phyloP scores from a whole-genome alignment of 1,140 invertebrate species.

The Apis cerana region DNA sequence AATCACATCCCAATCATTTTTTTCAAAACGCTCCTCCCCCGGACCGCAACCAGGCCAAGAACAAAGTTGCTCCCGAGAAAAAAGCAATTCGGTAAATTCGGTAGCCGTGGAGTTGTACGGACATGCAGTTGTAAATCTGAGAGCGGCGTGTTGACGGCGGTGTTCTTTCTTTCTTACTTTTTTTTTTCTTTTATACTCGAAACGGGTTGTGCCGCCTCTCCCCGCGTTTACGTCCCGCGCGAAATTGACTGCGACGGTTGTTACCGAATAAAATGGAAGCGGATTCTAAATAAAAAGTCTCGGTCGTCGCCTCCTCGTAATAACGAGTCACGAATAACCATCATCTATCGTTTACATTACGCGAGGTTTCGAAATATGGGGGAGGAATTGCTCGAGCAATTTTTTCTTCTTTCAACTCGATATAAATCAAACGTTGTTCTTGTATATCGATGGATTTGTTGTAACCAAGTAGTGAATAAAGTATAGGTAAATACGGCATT shows the following conservation, averaged over 20 bases:
- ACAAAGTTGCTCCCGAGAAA: conserved; percentile 15
- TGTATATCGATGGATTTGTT: background rate
- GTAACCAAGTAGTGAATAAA: too few species aligned
- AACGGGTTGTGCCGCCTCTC: conserved; percentile 18
- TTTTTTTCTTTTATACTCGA: conserved; percentile 28
- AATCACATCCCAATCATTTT: background rate
- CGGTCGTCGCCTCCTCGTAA: conserved; percentile 12
- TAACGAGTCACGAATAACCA: conserved; percentile 41
- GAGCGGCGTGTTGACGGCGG: conserved; percentile 49
- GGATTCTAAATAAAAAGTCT: conserved; percentile 21
- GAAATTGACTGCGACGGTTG: conserved; percentile 14
- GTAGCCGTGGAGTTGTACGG: conserved; percentile 1
- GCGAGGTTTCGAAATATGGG: background rate
- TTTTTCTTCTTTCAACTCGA: background rate
- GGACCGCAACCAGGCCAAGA: background rate
- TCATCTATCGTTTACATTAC: background rate
- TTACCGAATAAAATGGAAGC: conserved; percentile 17
- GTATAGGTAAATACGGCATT: too few species aligned
- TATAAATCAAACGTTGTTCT: background rate
- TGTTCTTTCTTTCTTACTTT: too few species aligned
- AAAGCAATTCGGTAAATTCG: conserved; percentile 56
- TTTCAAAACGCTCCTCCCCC: background rate
- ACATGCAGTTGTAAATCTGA: conserved; percentile 57
- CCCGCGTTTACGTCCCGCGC: conserved; percentile 4
- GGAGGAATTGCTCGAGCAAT: background rate